Percentiles rank a stretch among this genome's conserved stretches.
Conservation (phyloP, 2,113 vertebrate genomes). For the Stercorarius parasiticus region DNA sequence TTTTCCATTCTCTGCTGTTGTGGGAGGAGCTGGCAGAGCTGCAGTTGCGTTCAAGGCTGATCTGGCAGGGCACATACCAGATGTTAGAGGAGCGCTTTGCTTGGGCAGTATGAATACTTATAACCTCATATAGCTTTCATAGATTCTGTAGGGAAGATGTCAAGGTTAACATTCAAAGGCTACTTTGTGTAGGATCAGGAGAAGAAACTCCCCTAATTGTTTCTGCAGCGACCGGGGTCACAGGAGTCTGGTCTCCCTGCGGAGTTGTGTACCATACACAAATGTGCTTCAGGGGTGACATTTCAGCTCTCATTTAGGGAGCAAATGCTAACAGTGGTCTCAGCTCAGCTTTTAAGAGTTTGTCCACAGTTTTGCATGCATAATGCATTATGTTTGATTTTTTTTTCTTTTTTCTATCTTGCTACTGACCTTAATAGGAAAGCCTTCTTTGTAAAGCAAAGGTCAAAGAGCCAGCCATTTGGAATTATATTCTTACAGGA, state of each 20-base stretch:
- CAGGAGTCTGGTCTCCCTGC: background rate
- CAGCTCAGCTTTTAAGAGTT: background rate
- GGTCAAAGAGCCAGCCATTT: background rate
- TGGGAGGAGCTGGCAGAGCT: slow-evolving; percentile 60
- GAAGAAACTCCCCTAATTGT: background rate
- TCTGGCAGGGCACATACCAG: slow-evolving; percentile 65
- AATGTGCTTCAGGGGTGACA: background rate
- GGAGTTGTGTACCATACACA: background rate
- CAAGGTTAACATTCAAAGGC: background rate
- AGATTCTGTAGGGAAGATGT: background rate
- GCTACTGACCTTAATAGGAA: background rate
- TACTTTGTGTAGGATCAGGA: background rate
- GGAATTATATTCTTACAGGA: background rate
- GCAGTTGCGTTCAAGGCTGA: slow-evolving; percentile 51
- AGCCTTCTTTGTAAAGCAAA: background rate
- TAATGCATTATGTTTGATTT: background rate
- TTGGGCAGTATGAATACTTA: background rate
- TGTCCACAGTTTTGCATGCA: background rate
- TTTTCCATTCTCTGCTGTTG: slow-evolving; percentile 67
- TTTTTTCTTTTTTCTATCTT: background rate
- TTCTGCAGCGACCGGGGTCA: background rate
- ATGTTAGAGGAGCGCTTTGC: slow-evolving; percentile 48
- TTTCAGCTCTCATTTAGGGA: background rate
- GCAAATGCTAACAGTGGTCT: background rate
- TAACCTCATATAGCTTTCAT: background rate